These are phyloP conservation scores for Cephalopachus bancanus DNA, from an alignment of 2,797 vertebrate genomes.

Conservation along the genomic window DNA sequence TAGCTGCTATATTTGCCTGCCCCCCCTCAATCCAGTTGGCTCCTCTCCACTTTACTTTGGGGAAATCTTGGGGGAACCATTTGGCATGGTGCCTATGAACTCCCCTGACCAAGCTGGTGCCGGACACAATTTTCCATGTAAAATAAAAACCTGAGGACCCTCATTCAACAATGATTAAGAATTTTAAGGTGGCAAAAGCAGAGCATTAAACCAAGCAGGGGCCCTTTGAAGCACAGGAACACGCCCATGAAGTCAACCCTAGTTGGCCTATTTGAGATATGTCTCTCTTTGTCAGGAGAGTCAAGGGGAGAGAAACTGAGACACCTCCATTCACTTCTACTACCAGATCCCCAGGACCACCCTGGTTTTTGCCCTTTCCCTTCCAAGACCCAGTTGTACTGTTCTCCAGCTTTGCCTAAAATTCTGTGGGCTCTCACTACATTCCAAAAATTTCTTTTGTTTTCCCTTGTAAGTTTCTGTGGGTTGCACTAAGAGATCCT, in stretches of 20 bases:
- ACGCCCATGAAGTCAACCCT: background rate
- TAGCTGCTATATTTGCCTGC: background rate
- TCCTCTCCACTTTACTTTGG: background rate
- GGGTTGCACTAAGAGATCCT: background rate
- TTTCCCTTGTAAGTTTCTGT: background rate
- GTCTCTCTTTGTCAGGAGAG: background rate
- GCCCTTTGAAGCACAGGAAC: background rate
- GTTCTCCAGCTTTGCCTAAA: background rate
- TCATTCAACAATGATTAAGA: background rate
- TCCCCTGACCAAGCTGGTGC: background rate
- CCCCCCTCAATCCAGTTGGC: background rate
- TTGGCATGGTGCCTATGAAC: background rate
- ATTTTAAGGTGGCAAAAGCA: background rate
- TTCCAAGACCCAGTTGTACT: background rate
- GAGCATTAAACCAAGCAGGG: background rate
- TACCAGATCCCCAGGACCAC: background rate
- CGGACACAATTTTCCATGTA: background rate
- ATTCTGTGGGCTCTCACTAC: background rate
- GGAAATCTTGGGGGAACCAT: background rate
- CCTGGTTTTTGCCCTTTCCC: background rate
- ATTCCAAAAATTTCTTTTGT: background rate
- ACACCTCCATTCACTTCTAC: background rate
- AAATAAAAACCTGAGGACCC: background rate
- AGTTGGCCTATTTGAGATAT: background rate
- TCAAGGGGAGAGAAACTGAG: background rate